Evolutionary conservation across 2,113 vertebrate genomes (phyloP).

Genomic region (Gulo gulo): DNA sequence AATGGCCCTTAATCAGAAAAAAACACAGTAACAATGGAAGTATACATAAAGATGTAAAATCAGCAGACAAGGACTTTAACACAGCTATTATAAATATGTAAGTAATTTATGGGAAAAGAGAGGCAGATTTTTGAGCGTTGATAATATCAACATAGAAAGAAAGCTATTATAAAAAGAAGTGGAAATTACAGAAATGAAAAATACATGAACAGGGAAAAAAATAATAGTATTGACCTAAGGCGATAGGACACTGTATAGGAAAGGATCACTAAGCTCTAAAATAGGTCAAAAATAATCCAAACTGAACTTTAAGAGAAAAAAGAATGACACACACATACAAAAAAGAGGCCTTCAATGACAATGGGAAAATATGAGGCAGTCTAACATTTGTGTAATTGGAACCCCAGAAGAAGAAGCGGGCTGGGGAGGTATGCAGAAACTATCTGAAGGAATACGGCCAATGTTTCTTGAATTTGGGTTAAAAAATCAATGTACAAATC

Average conservation of each 20-base stretch:
- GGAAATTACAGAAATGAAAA: background rate
- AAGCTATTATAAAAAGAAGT: background rate
- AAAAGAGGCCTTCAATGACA: background rate
- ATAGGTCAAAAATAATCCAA: background rate
- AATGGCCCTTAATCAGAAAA: background rate
- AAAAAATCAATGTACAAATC: background rate
- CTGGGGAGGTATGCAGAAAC: background rate
- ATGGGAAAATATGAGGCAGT: background rate
- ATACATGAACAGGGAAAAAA: background rate
- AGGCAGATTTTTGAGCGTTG: background rate
- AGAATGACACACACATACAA: background rate
- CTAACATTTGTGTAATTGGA: background rate
- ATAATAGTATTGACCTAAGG: background rate
- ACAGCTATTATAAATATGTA: background rate
- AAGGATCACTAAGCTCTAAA: background rate
- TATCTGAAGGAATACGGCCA: background rate
- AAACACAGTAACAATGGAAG: background rate
- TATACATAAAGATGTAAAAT: background rate
- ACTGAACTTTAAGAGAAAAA: background rate
- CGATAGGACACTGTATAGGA: background rate
- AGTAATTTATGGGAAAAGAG: background rate
- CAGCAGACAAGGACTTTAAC: background rate
- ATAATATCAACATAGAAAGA: background rate
- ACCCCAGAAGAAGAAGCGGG: background rate
- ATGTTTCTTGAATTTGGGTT: background rate